Evolutionary conservation across 1,140 invertebrate genomes (phyloP), one percentile per base, ranked within the genome.

Genomic region (Cherax quadricarinatus): DNA sequence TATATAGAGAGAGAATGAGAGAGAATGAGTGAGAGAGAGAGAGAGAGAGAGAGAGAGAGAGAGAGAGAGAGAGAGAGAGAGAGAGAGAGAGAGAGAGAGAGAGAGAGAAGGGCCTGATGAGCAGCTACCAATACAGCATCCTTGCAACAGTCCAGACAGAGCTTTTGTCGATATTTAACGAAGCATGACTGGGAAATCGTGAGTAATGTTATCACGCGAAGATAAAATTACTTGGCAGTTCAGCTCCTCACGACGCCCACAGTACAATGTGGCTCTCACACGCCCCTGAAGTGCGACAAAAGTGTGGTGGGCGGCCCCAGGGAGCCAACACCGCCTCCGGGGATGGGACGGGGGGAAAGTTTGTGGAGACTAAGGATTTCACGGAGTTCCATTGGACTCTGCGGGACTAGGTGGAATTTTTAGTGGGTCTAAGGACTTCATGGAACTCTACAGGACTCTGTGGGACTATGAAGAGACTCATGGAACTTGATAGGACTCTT

Each of bases 161-260:
- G 4, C 85, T 78, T 87, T 87, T 87, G 85, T 87, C 85, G 66
- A 60, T 53, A 53, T 53, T 87, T 87, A 87, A 87, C 85, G 85
- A 87, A 87, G 85, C 85, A 78, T 78, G 85, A 87, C 85, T 66
- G 60, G 57, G 60, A 70, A 53, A 70, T 70, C 83, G 83, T 85
- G 83, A 87, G 85, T 87, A 87, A 87, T 78, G 85, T 87, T 87
- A 87, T 87, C 85, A 30, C 14, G 70, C 16, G 85, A 57, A 87
- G 85, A 57, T 79, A 87, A 78, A 78, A 79, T 79, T 78, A 87
- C 85, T 30, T 41, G 30, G 60, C 30, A 48, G 30, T 16, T 12
- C 18, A 57, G 10, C 7, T 48, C 85, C 53, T 14, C 85, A 53
- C 66, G 66, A 75, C 85, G 30, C 30, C 30, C 30, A 75, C 87